Evolutionary conservation across 2,797 vertebrate species (phyloP), one percentile per base, ranked within the genome.

Genomic region (Borostomias antarcticus): DNA sequence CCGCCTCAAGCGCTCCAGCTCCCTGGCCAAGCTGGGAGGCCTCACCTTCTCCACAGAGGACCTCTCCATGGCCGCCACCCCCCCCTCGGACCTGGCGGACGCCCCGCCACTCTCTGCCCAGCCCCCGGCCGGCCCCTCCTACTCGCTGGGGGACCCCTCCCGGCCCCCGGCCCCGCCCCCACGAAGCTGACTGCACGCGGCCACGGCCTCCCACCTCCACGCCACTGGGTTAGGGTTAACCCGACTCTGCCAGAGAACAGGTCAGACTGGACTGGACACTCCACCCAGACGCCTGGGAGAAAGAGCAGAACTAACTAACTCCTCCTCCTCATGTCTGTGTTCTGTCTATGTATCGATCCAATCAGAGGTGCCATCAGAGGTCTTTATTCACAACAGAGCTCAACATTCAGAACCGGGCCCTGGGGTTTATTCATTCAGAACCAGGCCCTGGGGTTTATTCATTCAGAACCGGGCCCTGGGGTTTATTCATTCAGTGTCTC

Each of bases 1-100:
- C 21, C 91, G 86, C 0, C 88, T 94, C 70, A 95, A 94, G 67
- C 88, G 91, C 48, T 95, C 94, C 59, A 94, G 94, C 58, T 95
- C 93, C 0, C 89, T 94, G 0, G 92, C 94, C 87, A 94, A 93
- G 77, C 84, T 93, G 0, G 93, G 89, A 0, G 92, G 93, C 64
- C 93, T 96, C 2, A 89, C 92, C 82, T 82, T 95, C 79, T 95
- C 94, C 15, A 91, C 90, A 0, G 94, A 95, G 72, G 94, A 96
- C 64, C 81, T 94, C 40, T 85, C 88, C 0, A 19, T 52, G 43
- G 54, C 65, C 66, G 89, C 81, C 2, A 71, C 65, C 33, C 75
- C 74, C 70, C 78, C 75, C 32, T 84, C 76, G 5, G 58, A 71
- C 3, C 19, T 48, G 33, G 73, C 52, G 52, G 74, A 77, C n/a